A percentile compares a stretch with the other conserved stretches of the same genome.
phyloP scores from a whole-genome alignment of 1,140 invertebrate species.

The Zophobas morio region DNA sequence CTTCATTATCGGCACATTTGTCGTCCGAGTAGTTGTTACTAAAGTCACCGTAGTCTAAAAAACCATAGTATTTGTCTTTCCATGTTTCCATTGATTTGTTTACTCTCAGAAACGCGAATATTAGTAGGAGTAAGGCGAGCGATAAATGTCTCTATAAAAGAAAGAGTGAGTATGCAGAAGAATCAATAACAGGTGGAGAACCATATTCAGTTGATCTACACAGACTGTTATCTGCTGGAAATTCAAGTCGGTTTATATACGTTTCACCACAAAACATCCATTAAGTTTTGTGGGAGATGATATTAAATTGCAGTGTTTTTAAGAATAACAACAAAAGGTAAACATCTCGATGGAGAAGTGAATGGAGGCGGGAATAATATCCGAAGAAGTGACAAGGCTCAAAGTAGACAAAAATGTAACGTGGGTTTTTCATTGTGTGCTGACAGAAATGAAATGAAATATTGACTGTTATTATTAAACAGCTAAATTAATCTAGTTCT shows the following conservation, averaged over 20 bases:
- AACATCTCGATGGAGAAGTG: constrained; percentile 11
- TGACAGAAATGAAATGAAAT: too few species aligned
- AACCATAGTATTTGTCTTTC: constrained; percentile 18
- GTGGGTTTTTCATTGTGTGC: too few species aligned
- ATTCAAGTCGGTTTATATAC: constrained; percentile 23
- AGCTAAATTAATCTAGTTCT: too few species aligned
- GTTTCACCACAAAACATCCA: constrained; percentile 26
- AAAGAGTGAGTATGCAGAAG: background rate
- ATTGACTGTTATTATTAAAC: too few species aligned
- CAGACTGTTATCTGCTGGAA: background rate
- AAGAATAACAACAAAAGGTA: constrained; percentile 18
- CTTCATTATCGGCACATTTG: constrained; percentile 18
- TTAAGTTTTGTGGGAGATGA: constrained; percentile 29
- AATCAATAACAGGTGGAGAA: background rate
- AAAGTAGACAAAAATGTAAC: background rate
- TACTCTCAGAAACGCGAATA: background rate
- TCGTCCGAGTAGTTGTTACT: background rate
- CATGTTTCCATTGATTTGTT: constrained; percentile 13
- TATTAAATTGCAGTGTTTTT: constrained; percentile 19
- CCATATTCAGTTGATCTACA: constrained; percentile 7
- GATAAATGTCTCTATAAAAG: background rate
- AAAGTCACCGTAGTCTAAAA: constrained; percentile 12
- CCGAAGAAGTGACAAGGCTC: background rate
- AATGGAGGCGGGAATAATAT: background rate
- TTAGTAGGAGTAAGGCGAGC: background rate